Evolutionary conservation across 2,113 vertebrate species (phyloP).

Genomic region (Ictalurus punctatus): DNA sequence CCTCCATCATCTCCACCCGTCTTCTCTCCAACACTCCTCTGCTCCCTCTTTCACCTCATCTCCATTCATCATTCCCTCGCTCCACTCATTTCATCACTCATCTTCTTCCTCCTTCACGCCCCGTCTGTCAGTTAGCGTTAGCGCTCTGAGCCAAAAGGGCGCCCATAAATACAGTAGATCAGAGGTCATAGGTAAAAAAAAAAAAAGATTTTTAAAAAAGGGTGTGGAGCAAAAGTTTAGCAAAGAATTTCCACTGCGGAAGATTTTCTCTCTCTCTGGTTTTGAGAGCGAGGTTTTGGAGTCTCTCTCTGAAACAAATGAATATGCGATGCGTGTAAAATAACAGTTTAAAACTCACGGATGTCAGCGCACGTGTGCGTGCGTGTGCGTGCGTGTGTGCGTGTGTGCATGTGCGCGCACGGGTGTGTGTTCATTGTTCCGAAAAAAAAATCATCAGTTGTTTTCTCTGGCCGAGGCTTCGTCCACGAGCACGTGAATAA

Average conservation of each 20-base stretch:
- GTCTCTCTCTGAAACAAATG: neutral
- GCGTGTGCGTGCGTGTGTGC: neutral
- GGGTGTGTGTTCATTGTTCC: neutral
- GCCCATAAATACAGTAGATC: neutral
- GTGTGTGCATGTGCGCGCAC: too few relatives aligned
- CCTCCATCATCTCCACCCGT: constrained; percentile 24
- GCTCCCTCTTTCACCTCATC: constrained; percentile 30
- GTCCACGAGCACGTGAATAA: too few relatives aligned
- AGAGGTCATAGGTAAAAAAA: neutral
- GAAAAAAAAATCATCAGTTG: too few relatives aligned
- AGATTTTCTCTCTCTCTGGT: neutral
- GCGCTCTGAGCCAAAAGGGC: neutral
- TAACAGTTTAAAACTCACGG: neutral
- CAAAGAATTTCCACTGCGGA: neutral
- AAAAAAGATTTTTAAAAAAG: neutral
- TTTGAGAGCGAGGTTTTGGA: neutral
- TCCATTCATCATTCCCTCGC: constrained; percentile 22
- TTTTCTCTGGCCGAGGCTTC: neutral
- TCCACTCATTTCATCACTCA: neutral
- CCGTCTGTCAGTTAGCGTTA: neutral
- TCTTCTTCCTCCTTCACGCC: constrained; percentile 16
- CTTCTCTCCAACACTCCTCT: constrained; percentile 27
- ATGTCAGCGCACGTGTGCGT: neutral
- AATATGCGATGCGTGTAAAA: neutral
- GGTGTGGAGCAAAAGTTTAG: neutral